Percentiles rank a stretch among this genome's conserved stretches.
phyloP scores from a whole-genome alignment of 2,888 invertebrate genomes.

The Esperia sulphurella region DNA sequence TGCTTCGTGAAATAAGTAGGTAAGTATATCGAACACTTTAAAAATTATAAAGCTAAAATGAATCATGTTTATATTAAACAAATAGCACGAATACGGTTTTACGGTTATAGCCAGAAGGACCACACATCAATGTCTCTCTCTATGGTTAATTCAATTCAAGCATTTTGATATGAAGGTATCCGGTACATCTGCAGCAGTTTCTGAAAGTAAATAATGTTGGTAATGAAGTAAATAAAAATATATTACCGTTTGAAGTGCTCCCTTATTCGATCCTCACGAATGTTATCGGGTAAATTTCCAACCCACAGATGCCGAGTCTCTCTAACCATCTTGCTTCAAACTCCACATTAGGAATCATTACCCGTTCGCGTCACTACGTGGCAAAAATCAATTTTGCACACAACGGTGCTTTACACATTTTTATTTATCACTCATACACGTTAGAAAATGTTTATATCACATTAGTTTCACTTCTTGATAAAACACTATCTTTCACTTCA shows the following conservation, averaged over 20 bases:
- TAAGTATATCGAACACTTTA: no score
- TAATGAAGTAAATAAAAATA: conserved; percentile 17
- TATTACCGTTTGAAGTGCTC: conserved; percentile 98
- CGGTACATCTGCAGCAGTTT: neutral
- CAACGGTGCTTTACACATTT: conserved; percentile 75
- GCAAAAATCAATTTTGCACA: conserved; percentile 79
- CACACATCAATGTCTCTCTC: no score
- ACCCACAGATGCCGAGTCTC: conserved; percentile 99
- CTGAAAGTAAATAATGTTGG: conserved; percentile 15
- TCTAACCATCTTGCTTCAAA: conserved; percentile 99
- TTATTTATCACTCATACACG: conserved; percentile 65
- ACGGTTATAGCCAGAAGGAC: no score
- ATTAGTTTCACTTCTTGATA: conserved; percentile 58
- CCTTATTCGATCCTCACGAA: conserved; percentile 97
- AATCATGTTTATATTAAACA: no score
- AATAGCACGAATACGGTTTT: no score
- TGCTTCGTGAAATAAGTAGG: no score
- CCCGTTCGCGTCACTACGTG: conserved; percentile 81
- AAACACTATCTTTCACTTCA: conserved; percentile 75
- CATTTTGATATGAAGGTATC: neutral
- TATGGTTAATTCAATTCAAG: no score
- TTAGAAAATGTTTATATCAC: conserved; percentile 62
- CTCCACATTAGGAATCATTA: conserved; percentile 93
- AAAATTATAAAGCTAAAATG: no score
- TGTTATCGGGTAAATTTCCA: conserved; percentile 99